Base-by-base conservation (phyloP, 2,797 vertebrate genomes). In the Yasuhikotakia modesta region DNA sequence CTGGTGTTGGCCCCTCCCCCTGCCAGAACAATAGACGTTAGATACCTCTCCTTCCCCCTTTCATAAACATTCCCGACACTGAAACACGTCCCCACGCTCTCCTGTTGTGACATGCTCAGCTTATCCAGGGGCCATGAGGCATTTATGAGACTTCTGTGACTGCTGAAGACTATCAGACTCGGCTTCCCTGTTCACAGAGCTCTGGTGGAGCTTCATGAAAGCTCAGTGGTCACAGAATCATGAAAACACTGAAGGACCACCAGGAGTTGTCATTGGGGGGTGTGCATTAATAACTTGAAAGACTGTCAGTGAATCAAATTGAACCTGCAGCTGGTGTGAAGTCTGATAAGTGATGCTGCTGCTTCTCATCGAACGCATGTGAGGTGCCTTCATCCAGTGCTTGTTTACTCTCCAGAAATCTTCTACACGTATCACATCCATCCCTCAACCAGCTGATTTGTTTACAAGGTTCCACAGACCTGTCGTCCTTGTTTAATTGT, bases 21-120 rank as follows among this genome's bases (percentile, higher is more conserved):
- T 43, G 69, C 76, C 70, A 45, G 73, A 53, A 84, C 78, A 83
- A 87, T 82, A 89, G 74, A 74, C 76, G 73, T 83, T 79, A 50
- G 67, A 81, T 46, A 81, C 83, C 45, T n/a, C 68, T 53, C 72
- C 48, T 64, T 74, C 71, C 82, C 66, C 87, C 60, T 70, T 45
- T 52, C 21, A 24, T 67, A 21, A 60, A 52, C 69, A 60, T 60
- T 57, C 67, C 52, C 45, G 60, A 73, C n/a, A 50, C n/a, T 3
- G 60, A 48, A 27, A 19, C 66, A 63, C 45, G 52, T 52, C 60
- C 55, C n/a, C 55, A 43, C 21, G 27, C 39, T 64, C 43, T 32
- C 63, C 7, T 50, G 39, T 43, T 43, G 8, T 39, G 39, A 43
- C 48, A 22, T 10, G 17, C 55, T 53, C 46, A 45, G 63, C 32